Evolutionary conservation across 2,797 vertebrate genomes (phyloP), one percentile per base, ranked within the genome.

Genomic region (Adelosebastes latens): DNA sequence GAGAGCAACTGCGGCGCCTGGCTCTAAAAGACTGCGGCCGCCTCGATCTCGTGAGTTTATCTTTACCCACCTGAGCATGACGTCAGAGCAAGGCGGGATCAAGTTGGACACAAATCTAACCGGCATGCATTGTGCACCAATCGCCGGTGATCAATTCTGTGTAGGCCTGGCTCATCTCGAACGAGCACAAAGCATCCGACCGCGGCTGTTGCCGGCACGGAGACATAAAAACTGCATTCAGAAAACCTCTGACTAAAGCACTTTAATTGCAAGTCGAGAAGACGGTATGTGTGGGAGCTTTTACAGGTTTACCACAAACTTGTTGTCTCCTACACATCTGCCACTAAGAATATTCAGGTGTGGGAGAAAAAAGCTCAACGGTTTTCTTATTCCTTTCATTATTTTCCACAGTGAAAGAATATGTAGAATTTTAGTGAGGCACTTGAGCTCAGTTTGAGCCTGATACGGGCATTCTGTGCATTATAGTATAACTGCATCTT

Each of bases 271-370:
- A 66, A 75, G 53, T 62, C 31, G 25, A 77, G 42, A 59, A 61
- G 13, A 36, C 4, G 0, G 14, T 24, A 55, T 46, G 34, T 55
- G 58, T 71, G 34, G 65, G 67, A 62, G 71, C 25, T 64, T 83
- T 67, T 68, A 72, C 53, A 81, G 58, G 52, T 88, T 80, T 72
- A 55, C 4, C 58, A 59, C 56, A 72, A 58, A 79, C 49, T 10
- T 77, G 32, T 65, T 80, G 77, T 84, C 32, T 64, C 24, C 20
- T 31, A 66, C 60, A 34, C 62, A 71, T 24, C 68, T 73, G n/a
- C 70, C 4, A 56, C 69, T 14, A 55, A 76, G 34, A 80, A 85
- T 68, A 78, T 77, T 71, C 32, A 77, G 9, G 25, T 60, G 31
- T 12, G n/a, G 8, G 46, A 8, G 6, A 42, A 66, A 13, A 71